Evolutionary conservation across 1,140 invertebrate genomes (phyloP), one percentile per base, ranked within the genome.

Genomic region (Drosophila athabasca): DNA sequence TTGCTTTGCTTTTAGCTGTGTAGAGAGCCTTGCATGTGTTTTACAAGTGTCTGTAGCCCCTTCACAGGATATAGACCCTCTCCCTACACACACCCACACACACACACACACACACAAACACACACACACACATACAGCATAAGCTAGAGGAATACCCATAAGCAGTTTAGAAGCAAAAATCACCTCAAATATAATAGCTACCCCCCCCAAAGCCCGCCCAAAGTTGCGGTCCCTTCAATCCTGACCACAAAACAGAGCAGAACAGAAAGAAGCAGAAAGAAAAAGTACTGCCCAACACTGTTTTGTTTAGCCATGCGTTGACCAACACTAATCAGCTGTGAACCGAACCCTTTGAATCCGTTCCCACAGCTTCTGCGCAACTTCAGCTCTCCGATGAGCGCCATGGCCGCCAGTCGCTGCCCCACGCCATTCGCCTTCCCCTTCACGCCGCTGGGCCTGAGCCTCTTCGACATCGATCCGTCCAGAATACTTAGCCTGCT

Each of bases 391-490:
- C 84, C 85, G 17, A 76, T 90, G 64, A 68, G 71, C 62, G 79
- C 81, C 11, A 74, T 79, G 70, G 52, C 77, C 43, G 62, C 76
- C 52, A 77, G 82, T 39, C 81, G 90, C 11, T 91, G 90, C 55
- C 90, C 90, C 17, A 88, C 90, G 8, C 90, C 91, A 26, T 92
- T 92, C 50, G 79, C 88, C 58, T 91, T 92, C 55, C 91, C 91
- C n/a, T 91, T 92, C 41, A 87, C 88, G 55, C 90, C 91, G 8
- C 71, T 91, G 52, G 90, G 91, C 15, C 60, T 92, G 60, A 89
- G 89, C 76, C 73, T 91, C 51, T 92, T 92, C 68, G 91, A 92
- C 73, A 87, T 91, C 22, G 91, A 92, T 92, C 91, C 91, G 89
- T 92, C 90, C 91, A 90, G 90, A 91, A 91, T 92, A 44, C 71